These are phyloP conservation scores for Sus cebifrons DNA, from an alignment of 2,797 vertebrate genomes.

Conservation along the genomic window DNA sequence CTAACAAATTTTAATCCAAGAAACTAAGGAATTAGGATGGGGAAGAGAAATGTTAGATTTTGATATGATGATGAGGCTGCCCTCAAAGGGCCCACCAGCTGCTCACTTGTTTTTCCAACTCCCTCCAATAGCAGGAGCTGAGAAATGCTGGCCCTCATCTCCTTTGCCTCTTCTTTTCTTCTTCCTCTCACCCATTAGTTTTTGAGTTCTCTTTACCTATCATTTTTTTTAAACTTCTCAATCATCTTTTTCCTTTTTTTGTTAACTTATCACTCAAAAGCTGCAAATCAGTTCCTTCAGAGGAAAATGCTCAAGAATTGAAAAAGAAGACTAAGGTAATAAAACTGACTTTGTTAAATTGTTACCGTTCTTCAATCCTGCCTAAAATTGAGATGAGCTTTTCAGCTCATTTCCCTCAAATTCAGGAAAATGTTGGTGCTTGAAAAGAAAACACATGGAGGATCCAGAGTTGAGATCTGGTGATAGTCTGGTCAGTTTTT, in stretches of 20 bases:
- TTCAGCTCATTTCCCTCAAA: constrained; percentile 34
- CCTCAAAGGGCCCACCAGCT: too few species aligned
- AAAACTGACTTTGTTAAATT: background rate
- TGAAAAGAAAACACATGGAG: background rate
- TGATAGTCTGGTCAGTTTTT: background rate
- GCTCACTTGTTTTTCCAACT: background rate
- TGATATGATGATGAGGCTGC: too few species aligned
- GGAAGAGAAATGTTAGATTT: background rate
- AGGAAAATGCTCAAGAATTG: constrained; percentile 4
- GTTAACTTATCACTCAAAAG: background rate
- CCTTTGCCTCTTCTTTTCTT: background rate
- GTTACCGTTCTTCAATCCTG: background rate
- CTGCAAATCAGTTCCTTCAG: background rate
- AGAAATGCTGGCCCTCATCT: rapidly evolving
- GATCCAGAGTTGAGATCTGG: background rate
- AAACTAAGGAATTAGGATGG: background rate
- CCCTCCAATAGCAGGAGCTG: background rate
- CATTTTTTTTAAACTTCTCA: background rate
- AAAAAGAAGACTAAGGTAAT: constrained; percentile 14
- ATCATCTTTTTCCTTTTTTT: background rate
- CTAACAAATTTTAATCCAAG: constrained; percentile 88
- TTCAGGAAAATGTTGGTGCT: background rate
- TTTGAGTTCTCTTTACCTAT: background rate
- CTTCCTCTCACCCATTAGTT: too few species aligned
- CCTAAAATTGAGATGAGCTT: background rate